Evolutionary conservation across 2,888 invertebrate genomes (phyloP).

Genomic region (Rhingia campestris): DNA sequence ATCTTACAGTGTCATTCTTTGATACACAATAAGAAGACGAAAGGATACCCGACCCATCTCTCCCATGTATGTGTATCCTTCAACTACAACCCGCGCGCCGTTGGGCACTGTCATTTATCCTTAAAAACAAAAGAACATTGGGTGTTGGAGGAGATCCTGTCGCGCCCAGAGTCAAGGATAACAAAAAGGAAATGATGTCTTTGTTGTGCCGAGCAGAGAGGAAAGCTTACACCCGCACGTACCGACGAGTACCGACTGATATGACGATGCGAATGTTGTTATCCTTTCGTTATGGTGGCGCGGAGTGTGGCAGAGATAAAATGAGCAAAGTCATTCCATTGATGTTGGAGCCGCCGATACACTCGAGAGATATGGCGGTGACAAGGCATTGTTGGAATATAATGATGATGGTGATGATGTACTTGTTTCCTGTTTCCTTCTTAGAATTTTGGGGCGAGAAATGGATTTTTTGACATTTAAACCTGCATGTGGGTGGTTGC

Average conservation of each 20-base stretch:
- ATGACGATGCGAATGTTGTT: conserved; percentile 6
- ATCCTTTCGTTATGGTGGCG: conserved; percentile 25
- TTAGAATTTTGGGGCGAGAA: background rate
- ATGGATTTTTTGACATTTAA: background rate
- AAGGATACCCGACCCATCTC: background rate
- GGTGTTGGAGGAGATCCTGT: background rate
- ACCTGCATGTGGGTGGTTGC: background rate
- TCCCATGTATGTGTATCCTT: conserved; percentile 12
- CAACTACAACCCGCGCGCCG: conserved; percentile 1
- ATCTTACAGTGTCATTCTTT: conserved; percentile 9
- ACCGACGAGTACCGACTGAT: background rate
- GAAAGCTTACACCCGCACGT: background rate
- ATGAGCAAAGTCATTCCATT: conserved; percentile 47
- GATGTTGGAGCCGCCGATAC: conserved; percentile 4
- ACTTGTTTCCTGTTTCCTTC: conserved; percentile 38
- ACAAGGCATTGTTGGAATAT: conserved; percentile 22
- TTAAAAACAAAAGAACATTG: conserved; percentile 30
- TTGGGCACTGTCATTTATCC: conserved; percentile 40
- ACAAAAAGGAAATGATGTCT: conserved; percentile 51
- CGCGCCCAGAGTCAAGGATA: conserved; percentile 31
- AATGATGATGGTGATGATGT: conserved; percentile 39
- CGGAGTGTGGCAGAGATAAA: conserved; percentile 7
- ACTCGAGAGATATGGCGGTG: conserved; percentile 17
- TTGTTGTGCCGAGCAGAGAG: background rate
- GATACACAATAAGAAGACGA: background rate